Conservation (phyloP, 2,113 vertebrate species). For the Sylvia atricapilla region DNA sequence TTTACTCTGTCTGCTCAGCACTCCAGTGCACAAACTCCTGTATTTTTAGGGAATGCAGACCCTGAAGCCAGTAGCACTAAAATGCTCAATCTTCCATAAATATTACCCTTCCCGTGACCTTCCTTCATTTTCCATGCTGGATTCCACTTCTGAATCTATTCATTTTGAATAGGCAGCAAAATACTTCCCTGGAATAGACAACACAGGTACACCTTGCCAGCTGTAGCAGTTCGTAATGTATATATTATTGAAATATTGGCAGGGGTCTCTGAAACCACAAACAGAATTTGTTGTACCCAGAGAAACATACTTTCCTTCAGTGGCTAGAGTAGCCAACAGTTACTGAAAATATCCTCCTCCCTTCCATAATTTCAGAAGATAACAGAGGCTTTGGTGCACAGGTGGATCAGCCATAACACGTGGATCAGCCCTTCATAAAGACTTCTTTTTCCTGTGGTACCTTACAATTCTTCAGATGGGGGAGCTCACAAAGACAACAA, state of each 20-base stretch:
- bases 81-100: conserved; percentile 57
- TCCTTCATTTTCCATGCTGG: conserved; percentile 70
- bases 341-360: conserved; percentile 58
- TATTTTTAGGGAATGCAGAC: conserved; percentile 34
- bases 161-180: conserved; percentile 64
- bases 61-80: conserved; percentile 56
- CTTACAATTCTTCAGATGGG: background rate
- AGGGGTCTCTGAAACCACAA: conserved; percentile 46
- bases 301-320: conserved; percentile 60
- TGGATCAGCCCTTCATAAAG: conserved; percentile 51
- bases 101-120: conserved; percentile 67
- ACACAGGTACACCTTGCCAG: conserved; percentile 56
- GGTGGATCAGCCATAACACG: conserved; percentile 8
- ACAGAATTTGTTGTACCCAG: conserved; percentile 56
- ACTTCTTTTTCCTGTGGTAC: conserved; percentile 25
- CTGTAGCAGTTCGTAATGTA: conserved; percentile 66
- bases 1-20: conserved; percentile 18
- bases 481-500: background rate
- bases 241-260: conserved; percentile 46
- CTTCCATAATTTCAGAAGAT: conserved; percentile 51
- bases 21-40: background rate
- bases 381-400: background rate
- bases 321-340: conserved; percentile 27
- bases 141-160: conserved; percentile 67
- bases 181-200: conserved; percentile 55